Base-by-base conservation (phyloP, 2,888 invertebrate species). In the Synergus japonicus region DNA sequence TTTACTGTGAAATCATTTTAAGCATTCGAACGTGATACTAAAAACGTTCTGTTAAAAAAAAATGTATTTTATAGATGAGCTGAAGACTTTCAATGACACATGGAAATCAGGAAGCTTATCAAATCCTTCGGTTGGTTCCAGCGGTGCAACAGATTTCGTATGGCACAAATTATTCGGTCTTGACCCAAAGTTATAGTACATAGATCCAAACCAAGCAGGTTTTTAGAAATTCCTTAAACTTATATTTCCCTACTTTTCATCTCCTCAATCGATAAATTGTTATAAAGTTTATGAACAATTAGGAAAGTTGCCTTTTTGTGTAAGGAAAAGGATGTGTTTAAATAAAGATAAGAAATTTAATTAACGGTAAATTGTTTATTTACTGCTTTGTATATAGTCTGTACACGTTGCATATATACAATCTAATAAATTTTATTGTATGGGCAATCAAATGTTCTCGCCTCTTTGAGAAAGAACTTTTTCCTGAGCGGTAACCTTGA, bases 151-250 rank as follows among this genome's bases (percentile, higher is more conserved):
- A 80, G 22, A 79, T 18, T 89, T 91, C 78, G 86, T 88, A 4
- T 92, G 91, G 91, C 83, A 87, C 43, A 88, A 89, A 79, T 90
- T 88, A 83, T 91, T 91, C 82, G 88, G 88, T 18, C 88, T 88
- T 5, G 87, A 86, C 84, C 90, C 91, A 81, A 90, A 91, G 86
- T 88, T 91, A 79, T 91, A 87, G 65, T 46, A 9, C 3, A 18
- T 63, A 63, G 13, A 1, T 22, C 5, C 13, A 29, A 29, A 29
- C 5, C 7, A 22, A 63, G 13, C 13, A 22, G 29, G 12, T 29
- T 63, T 13, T 13, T 63, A 29, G 63, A 60, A 22, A 22, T 22
- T 18, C 22, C 4, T 13, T 46, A 13, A 46, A 46, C 4, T 3
- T 46, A 46, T 46, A 12, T 10, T 12, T 12, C 46, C 46, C 46